Evolutionary conservation across 2,888 invertebrate genomes (phyloP), one percentile per base, ranked within the genome.

Genomic region (Ormyrus nitidulus): DNA sequence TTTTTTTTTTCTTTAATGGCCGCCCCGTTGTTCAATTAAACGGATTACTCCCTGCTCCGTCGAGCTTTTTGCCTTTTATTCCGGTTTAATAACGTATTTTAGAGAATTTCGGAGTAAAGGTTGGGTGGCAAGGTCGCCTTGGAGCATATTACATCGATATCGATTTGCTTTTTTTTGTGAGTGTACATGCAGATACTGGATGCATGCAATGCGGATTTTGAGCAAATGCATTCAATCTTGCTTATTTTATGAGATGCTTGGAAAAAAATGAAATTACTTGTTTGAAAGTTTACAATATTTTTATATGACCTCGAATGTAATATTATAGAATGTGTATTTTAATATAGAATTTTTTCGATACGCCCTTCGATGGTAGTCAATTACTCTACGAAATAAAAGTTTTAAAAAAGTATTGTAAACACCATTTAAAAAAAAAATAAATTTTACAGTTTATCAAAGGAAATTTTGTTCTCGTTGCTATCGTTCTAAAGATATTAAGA

Each of bases 281-380:
- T 59, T 68, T 61, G 53, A 48, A 72, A 53, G n/a, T 65, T 66
- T 72, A 72, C 77, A 65, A 71, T 77, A 77, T 65, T 61, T 73
- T 62, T 56, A 11, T 10, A 11, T n/a, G 77, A 78, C 72, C 78
- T 80, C 61, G 53, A 68, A 53, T 75, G n/a, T 54, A 65, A 65
- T 68, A 53, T 66, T 19, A 19, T 19, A 62, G 62, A 19, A 19
- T 19, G 13, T 53, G 56, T 54, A 46, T 19, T 44, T 51, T 49
- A 44, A 65, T 58, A 70, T 58, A 64, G 46, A 9, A 80, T 72
- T 72, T 69, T 68, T 46, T 69, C 78, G 70, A 72, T 77, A 75
- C 56, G 74, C 49, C 75, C 72, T 79, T 68, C 77, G 51, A n/a
- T 66, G 11, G 61, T 44, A 56, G 56, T 65, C 74, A 66, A 71